Conservation (phyloP, 2,797 vertebrate species). For the Anguilla marmorata region DNA sequence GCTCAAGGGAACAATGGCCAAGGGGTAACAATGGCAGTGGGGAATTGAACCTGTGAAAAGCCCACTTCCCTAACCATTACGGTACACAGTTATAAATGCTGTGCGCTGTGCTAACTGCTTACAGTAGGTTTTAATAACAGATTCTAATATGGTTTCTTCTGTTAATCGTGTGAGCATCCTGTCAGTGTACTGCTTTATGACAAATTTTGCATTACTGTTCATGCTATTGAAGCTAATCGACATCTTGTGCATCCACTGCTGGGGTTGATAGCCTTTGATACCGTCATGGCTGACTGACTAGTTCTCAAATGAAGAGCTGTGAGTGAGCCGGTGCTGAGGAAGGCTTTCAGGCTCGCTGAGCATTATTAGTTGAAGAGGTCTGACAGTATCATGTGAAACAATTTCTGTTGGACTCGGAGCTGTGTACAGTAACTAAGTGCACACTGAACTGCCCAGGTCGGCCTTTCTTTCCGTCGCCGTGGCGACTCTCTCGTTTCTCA, state of each 20-base stretch:
- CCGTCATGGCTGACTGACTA: not conserved
- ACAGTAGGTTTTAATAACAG: not conserved
- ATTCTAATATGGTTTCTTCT: not conserved
- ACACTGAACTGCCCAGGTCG: not conserved
- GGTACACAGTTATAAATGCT: not conserved
- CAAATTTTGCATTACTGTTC: not conserved
- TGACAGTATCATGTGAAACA: not conserved
- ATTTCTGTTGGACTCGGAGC: not conserved
- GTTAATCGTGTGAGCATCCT: not conserved
- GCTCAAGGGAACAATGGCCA: not conserved
- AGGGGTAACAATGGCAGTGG: not conserved
- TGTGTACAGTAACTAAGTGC: constrained; percentile 1
- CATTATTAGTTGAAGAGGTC: not conserved
- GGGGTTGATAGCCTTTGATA: not conserved
- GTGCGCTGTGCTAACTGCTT: not conserved
- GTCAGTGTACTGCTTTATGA: not conserved
- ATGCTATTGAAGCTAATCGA: not conserved
- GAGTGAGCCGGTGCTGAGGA: not conserved
- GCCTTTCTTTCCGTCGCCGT: constrained; percentile 8
- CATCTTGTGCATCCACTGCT: not conserved
- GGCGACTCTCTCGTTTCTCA: constrained; percentile 25
- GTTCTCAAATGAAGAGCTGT: not conserved
- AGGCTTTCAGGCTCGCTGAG: not conserved
- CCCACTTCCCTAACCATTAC: not conserved
- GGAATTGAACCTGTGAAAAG: not conserved